These are phyloP conservation scores for Styela plicata DNA, from an alignment of 23 tunicate species.

Conservation along the genomic window DNA sequence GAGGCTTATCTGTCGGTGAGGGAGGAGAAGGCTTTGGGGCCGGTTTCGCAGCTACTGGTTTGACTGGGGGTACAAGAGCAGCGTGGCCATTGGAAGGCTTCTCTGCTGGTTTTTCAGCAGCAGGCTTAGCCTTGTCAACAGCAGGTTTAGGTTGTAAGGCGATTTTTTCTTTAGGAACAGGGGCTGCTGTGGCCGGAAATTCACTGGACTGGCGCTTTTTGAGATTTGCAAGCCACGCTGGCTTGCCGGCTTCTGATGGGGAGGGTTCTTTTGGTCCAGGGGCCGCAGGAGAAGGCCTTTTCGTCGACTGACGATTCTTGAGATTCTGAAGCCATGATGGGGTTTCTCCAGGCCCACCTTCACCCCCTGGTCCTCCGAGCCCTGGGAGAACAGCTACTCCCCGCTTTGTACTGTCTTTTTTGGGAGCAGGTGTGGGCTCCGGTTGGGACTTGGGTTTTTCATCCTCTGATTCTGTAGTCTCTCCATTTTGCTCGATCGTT, in stretches of 20 bases:
- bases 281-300: conserved; percentile 36
- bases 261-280: conserved; percentile 39
- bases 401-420: conserved; percentile 25
- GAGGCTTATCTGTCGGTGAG: conserved; percentile 23
- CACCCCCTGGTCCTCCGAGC: conserved; percentile 12
- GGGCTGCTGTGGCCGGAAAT: not conserved
- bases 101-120: not conserved
- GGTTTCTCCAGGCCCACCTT: conserved; percentile 32
- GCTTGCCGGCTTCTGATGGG: conserved; percentile 33
- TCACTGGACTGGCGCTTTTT: conserved; percentile 41
- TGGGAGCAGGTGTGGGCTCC: not conserved
- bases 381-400: conserved; percentile 78
- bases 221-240: conserved; percentile 56
- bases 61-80: conserved; percentile 27
- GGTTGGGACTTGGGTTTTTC: conserved; percentile 12
- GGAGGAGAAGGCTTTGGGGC: not conserved
- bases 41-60: conserved; percentile 38
- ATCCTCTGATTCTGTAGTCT: not conserved
- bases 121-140: conserved; percentile 1
- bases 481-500: conserved; percentile 29
- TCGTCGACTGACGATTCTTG: conserved; percentile 53
- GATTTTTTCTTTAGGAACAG: conserved; percentile 4
- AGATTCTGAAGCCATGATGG: conserved; percentile 87
- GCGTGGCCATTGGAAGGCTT: not conserved
- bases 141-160: conserved; percentile 15